Evolutionary conservation across 1,140 invertebrate species (phyloP).

Genomic region (Elysia chlorotica): DNA sequence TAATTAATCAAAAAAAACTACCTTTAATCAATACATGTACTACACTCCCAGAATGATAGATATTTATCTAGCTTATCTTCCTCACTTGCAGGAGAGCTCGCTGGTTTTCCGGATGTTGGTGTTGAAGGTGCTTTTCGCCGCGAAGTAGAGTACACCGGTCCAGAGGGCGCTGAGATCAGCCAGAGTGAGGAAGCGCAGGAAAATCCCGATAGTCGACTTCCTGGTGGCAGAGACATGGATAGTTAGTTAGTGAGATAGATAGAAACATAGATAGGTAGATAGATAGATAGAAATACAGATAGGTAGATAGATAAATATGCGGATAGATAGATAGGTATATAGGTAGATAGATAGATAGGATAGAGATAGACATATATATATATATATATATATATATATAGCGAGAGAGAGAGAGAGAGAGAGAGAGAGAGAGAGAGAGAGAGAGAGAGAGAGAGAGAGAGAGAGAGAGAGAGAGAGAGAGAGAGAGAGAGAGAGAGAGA

Average conservation of each 20-base stretch:
- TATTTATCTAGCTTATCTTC: no score
- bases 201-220: not conserved
- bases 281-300: not conserved
- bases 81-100: constrained; percentile 20
- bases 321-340: not conserved
- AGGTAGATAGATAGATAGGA: not conserved
- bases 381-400: no score
- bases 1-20: no score
- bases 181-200: constrained; percentile 10
- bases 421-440: no score
- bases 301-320: not conserved
- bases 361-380: not conserved
- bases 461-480: no score
- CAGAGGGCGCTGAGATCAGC: constrained; percentile 13
- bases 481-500: no score
- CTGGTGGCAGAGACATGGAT: not conserved
- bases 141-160: constrained; percentile 6
- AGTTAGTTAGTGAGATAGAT: not conserved
- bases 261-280: not conserved
- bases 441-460: no score
- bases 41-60: no score
- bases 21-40: no score
- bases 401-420: no score
- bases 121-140: not conserved
- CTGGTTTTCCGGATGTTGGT: constrained; percentile 2